Percentiles rank a stretch among this genome's conserved stretches.
phyloP scores from a whole-genome alignment of 2,797 vertebrate species.

The Sebastes oblongus region DNA sequence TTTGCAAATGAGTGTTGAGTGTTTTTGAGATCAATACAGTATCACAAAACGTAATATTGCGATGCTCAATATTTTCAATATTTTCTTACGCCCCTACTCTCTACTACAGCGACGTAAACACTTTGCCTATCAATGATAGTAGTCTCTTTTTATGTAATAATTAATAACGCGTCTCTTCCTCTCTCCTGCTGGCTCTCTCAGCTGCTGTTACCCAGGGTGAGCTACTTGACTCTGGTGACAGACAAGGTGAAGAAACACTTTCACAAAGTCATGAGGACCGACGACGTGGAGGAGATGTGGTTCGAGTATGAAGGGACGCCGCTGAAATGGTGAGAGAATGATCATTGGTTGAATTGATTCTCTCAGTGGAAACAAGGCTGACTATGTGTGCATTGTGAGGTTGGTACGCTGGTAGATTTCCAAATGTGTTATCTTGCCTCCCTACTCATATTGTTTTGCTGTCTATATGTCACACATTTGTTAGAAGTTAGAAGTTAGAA shows the following conservation, averaged over 20 bases:
- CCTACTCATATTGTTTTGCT: not conserved
- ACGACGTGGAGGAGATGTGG: constrained; percentile 97
- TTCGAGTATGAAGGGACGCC: constrained; percentile 97
- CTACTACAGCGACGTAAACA: not conserved
- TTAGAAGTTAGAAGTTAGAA: not conserved
- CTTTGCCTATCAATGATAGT: not conserved
- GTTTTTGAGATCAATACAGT: too few species aligned
- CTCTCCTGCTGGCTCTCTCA: constrained; percentile 52
- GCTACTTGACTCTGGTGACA: constrained; percentile 95
- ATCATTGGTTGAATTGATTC: not conserved
- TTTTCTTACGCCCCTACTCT: too few species aligned
- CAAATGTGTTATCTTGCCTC: not conserved
- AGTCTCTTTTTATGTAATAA: not conserved
- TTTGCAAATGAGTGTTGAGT: too few species aligned
- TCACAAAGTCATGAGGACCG: constrained; percentile 92
- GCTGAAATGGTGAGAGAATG: constrained; percentile 91
- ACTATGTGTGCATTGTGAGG: not conserved
- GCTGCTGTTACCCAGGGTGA: constrained; percentile 96
- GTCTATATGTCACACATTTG: fast-evolving
- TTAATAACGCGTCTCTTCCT: not conserved
- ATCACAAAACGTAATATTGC: too few species aligned
- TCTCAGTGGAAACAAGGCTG: not conserved
- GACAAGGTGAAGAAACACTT: constrained; percentile 99
- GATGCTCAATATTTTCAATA: too few species aligned
- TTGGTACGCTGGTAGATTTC: not conserved